Percentiles rank a stretch among this genome's conserved stretches.
These are phyloP conservation scores for Chrysaora quinquecirrha DNA, from an alignment of 30 jellyfish, hydroid and myxozoan genomes.

Conservation along the genomic window DNA sequence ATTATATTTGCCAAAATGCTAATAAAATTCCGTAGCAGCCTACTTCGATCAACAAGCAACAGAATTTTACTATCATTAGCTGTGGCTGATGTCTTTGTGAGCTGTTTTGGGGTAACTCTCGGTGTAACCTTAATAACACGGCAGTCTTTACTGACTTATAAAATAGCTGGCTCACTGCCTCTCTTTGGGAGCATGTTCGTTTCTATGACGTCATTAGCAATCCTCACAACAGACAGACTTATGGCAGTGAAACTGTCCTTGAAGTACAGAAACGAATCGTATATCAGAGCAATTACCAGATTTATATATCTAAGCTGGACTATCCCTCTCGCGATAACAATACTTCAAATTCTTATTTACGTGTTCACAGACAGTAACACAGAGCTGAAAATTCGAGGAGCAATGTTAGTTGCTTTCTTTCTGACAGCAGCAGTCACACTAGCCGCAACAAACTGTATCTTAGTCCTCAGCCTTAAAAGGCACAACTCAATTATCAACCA, in stretches of 20 bases:
- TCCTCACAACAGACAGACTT: slow-evolving; percentile 8
- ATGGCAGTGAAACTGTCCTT: neutral
- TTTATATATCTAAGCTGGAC: neutral
- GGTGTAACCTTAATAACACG: neutral
- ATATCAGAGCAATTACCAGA: neutral
- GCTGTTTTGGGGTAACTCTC: neutral
- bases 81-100: neutral
- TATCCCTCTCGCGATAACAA: neutral
- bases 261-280: neutral
- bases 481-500: neutral
- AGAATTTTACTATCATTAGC: neutral
- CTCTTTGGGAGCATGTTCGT: slow-evolving; percentile 24
- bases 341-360: neutral
- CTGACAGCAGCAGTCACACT: neutral
- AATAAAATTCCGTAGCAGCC: neutral
- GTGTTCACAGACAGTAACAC: neutral
- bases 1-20: neutral
- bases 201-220: slow-evolving; percentile 4
- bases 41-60: neutral
- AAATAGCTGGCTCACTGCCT: slow-evolving; percentile 3
- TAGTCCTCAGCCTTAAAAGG: neutral
- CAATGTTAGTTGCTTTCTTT: neutral
- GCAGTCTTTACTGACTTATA: neutral
- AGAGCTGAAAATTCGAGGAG: slow-evolving; percentile 16
- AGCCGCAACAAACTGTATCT: neutral